phyloP scores from a whole-genome alignment of 2,797 vertebrate genomes.

The Mormyrus hasselquistii region DNA sequence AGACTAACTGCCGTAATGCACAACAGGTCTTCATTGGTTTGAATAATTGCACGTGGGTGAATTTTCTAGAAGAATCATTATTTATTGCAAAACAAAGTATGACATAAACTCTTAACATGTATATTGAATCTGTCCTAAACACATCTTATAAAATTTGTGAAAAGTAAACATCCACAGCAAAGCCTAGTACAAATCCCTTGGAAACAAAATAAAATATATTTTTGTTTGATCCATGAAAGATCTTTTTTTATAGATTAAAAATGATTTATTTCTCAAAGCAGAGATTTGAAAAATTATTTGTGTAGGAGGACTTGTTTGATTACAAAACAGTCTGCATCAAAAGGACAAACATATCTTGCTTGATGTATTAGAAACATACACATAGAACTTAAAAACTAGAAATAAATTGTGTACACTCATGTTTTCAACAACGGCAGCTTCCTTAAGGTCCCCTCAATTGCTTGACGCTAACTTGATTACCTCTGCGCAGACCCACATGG shows the following conservation, averaged over 20 bases:
- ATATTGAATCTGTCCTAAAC: background rate
- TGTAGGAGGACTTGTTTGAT: background rate
- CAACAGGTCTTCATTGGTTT: background rate
- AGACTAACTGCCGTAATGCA: background rate
- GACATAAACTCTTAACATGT: background rate
- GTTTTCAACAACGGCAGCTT: background rate
- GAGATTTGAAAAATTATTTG: background rate
- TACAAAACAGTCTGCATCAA: background rate
- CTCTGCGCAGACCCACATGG: background rate
- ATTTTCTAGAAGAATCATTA: background rate
- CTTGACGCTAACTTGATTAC: background rate
- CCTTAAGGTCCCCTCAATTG: background rate
- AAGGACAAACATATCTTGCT: background rate
- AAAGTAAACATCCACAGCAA: background rate
- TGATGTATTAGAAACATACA: background rate
- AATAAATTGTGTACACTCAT: background rate
- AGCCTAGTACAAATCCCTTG: background rate
- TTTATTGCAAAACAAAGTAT: background rate
- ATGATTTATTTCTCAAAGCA: background rate
- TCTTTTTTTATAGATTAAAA: background rate
- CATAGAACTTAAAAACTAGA: background rate
- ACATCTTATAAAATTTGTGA: background rate
- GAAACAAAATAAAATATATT: background rate
- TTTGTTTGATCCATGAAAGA: background rate
- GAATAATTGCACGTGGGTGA: background rate